Base-by-base conservation (phyloP, 2,797 vertebrate species). In the Bradypodion ventrale region DNA sequence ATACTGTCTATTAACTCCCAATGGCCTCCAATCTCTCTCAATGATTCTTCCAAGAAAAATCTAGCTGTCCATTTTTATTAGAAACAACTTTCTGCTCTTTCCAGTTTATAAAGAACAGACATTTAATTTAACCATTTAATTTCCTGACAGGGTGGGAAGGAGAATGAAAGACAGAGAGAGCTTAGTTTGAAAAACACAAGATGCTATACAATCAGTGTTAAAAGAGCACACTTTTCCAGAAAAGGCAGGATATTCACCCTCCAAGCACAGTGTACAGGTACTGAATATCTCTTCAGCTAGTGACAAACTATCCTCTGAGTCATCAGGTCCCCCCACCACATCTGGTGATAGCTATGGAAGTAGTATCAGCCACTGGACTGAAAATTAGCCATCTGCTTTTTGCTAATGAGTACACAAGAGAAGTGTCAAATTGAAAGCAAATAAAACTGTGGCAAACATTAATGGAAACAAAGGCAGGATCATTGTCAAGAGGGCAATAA, bases 361-460 rank as follows among this genome's bases (percentile, higher is more conserved):
- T 27, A 68, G 19, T 37, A 68, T 2, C 29, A 59, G 49, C 25
- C 4, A 56, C 37, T 12, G 66, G 49, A 59, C 32, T 76, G 32
- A 82, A 82, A 74, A 63, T 46, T 80, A 75, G 37, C 19, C 16
- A 19, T 40, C 63, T 35, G 27, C 37, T n/a, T 76, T n/a, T 7
- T 16, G 40, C 37, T 32, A 56, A 23, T 66, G 37, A 68, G 29
- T 59, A 2, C 46, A 56, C 35, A 83, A 63, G 13, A 7, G 32
- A 83, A 59, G 19, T 81, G 1, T 65, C 32, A 88, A 83, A 83
- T 70, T 15, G 80, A 77, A 59, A 60, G 42, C 13, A 16, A 77
- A 44, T 7, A 62, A 5, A 63, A 0, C 0, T 82, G 40, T 42
- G 35, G 42, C 56, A 9, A 68, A 63, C 63, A 78, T n/a, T 35